Base-by-base conservation (phyloP, 2,888 invertebrate species). In the Agrotis clavis region DNA sequence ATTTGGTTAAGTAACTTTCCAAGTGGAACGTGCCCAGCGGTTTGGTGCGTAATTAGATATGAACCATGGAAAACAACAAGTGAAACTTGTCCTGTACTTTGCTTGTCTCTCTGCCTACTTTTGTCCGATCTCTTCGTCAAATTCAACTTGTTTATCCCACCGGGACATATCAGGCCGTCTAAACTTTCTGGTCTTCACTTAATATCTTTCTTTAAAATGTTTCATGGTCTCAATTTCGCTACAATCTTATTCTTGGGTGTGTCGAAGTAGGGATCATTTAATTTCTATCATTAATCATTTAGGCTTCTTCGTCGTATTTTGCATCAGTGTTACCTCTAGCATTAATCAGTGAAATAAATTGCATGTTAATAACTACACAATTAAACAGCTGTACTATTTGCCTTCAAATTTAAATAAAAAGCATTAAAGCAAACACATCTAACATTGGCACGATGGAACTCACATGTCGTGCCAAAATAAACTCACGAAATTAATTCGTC, bases 261-360 rank as follows among this genome's bases (percentile, higher is more conserved):
- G 48, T 67, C 56, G 19, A 54, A 64, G 50, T 81, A 69, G 59
- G 71, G 60, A 53, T 68, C 77, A 80, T 81, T 79, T 71, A 80
- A 84, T 74, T 67, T 81, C 73, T 79, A 77, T 84, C 84, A 84
- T 83, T 84, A 87, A 76, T 83, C 84, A 86, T 76, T 76, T 83
- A 83, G 80, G 79, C 68, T 84, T 78, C 80, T 81, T 85, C 82
- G 87, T 82, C 74, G 87, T 85, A 78, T 83, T 83, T 68, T 79
- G 63, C 85, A 86, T 87, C 77, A 83, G 83, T 89, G 82, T 86
- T 86, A 90, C 83, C 50, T 70, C 76, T 84, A 84, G 77, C 66
- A 82, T 82, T 76, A 80, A 73, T 71, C 51, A 70, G 62, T 56
- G n/a, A 81, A 75, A 77, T 74, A 72, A 86, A 79, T 81, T 82